These are phyloP conservation scores for Steinernema feltiae DNA, from an alignment of 1,140 invertebrate genomes.

Conservation along the genomic window DNA sequence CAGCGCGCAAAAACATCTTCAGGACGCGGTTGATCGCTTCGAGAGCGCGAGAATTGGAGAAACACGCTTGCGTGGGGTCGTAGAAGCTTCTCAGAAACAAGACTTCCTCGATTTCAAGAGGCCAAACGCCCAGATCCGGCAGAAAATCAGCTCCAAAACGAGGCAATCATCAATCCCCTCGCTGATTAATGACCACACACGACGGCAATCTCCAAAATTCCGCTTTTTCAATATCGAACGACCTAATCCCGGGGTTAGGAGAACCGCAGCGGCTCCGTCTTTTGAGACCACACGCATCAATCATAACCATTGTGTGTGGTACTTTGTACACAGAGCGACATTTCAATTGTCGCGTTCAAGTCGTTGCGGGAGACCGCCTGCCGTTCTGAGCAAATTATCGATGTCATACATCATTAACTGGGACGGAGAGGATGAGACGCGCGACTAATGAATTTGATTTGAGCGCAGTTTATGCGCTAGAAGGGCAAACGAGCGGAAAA, in stretches of 20 bases:
- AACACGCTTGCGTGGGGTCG: too few relatives aligned
- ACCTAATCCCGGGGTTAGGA: neutral
- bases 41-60: too few relatives aligned
- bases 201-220: neutral
- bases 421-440: neutral
- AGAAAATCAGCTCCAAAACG: too few relatives aligned
- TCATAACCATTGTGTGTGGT: neutral
- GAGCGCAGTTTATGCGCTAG: neutral
- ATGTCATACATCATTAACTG: constrained; percentile 4
- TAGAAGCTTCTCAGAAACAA: too few relatives aligned
- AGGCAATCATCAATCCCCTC: too few relatives aligned
- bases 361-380: neutral
- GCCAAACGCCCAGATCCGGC: too few relatives aligned
- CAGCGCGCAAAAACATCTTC: too few relatives aligned
- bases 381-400: neutral
- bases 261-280: too few relatives aligned
- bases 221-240: neutral
- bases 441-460: neutral
- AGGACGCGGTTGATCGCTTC: too few relatives aligned
- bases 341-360: neutral
- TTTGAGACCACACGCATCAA: neutral
- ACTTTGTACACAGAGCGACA: neutral
- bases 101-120: too few relatives aligned
- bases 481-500: neutral
- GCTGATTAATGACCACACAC: too few relatives aligned